phyloP scores from a whole-genome alignment of 2,113 vertebrate species.

The Toxotes jaculatrix region DNA sequence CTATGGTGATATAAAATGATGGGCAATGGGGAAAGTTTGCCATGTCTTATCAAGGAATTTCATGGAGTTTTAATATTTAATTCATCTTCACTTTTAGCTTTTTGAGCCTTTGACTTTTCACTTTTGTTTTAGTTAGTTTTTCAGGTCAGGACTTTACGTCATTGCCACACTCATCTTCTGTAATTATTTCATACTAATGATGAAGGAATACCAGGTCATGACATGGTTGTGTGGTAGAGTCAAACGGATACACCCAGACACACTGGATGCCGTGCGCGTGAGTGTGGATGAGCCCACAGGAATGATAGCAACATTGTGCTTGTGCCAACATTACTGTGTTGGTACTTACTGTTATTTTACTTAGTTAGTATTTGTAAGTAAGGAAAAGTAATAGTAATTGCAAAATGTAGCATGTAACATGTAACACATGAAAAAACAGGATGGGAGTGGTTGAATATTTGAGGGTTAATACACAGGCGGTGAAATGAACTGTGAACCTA shows the following conservation, averaged over 20 bases:
- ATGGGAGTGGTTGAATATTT: neutral
- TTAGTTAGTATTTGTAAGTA: no score
- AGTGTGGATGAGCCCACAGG: neutral
- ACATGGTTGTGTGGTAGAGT: rapidly evolving
- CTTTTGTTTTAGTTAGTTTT: neutral
- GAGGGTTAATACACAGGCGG: neutral
- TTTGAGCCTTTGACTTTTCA: slow-evolving; percentile 2
- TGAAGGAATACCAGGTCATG: neutral
- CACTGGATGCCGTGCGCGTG: neutral
- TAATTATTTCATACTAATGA: neutral
- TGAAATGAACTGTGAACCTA: neutral
- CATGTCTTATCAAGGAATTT: slow-evolving; percentile 26
- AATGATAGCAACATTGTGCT: neutral
- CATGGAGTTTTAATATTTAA: neutral
- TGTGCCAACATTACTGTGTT: no score
- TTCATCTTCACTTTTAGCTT: neutral
- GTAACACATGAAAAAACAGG: neutral
- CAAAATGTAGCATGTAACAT: no score
- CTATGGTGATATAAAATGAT: slow-evolving; percentile 62
- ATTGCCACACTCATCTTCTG: neutral
- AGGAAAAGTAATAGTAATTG: no score
- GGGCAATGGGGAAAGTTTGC: neutral
- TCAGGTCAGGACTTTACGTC: neutral
- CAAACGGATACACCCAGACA: neutral
- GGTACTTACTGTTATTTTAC: no score